Evolutionary conservation across 2,797 vertebrate species (phyloP).

Genomic region (Peromyscus eremicus): DNA sequence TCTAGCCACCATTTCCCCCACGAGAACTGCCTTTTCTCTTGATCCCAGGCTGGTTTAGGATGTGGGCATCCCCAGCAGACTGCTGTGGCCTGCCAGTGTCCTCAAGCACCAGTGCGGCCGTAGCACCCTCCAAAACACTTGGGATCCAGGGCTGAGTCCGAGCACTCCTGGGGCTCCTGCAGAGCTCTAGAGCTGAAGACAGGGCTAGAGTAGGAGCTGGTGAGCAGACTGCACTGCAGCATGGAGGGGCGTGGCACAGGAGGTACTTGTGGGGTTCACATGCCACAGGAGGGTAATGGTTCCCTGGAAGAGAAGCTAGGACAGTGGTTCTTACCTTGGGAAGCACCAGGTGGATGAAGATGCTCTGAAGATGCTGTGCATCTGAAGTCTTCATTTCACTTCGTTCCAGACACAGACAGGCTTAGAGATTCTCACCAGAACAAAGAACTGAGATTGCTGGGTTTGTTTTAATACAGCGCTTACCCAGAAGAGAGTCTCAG

Average conservation of each 20-base stretch:
- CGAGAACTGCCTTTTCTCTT: constrained; percentile 87
- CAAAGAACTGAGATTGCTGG: constrained; percentile 89
- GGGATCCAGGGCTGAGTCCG: background rate
- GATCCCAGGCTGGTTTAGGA: constrained; percentile 83
- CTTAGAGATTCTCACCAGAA: constrained; percentile 79
- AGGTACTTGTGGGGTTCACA: background rate
- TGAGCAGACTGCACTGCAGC: background rate
- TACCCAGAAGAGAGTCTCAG: constrained; percentile 88
- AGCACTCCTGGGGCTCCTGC: background rate
- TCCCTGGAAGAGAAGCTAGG: background rate
- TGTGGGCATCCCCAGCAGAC: constrained; percentile 80
- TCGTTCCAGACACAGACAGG: constrained; percentile 82
- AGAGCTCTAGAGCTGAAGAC: background rate
- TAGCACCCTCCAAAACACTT: rapidly evolving
- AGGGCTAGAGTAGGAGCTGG: background rate
- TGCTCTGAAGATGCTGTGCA: constrained; percentile 75
- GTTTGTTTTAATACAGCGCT: constrained; percentile 89
- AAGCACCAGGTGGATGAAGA: constrained; percentile 68
- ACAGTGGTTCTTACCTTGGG: constrained; percentile 30
- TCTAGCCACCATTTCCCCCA: constrained; percentile 81
- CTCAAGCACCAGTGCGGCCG: background rate
- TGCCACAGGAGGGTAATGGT: constrained; percentile 65
- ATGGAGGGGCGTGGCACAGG: background rate
- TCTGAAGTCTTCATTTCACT: constrained; percentile 76
- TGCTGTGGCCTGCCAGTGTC: constrained; percentile 71